Conservation (phyloP, 2,888 invertebrate genomes). For the Eupithecia abbreviata region DNA sequence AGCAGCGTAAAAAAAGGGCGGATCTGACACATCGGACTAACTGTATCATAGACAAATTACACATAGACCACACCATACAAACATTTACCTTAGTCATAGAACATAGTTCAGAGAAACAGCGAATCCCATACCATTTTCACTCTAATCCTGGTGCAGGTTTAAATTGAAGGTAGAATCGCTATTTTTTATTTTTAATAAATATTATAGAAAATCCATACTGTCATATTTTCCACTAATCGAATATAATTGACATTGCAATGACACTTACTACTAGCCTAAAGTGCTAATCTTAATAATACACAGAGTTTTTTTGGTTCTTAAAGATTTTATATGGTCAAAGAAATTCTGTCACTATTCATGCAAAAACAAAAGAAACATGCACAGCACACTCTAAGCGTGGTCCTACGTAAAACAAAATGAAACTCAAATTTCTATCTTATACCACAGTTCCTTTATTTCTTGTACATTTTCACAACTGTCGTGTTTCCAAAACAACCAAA, state of each 20-base stretch:
- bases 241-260: conserved; percentile 84
- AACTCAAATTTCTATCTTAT: conserved; percentile 74
- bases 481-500: conserved; percentile 69
- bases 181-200: conserved; percentile 62
- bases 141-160: conserved; percentile 57
- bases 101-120: conserved; percentile 57
- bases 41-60: conserved; percentile 64
- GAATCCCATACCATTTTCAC: conserved; percentile 52
- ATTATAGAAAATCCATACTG: conserved; percentile 78
- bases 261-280: conserved; percentile 82
- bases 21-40: conserved; percentile 51
- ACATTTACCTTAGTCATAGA: conserved; percentile 66
- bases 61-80: conserved; percentile 68
- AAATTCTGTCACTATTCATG: conserved; percentile 59
- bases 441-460: conserved; percentile 76
- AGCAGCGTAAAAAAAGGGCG: background rate
- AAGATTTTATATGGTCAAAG: conserved; percentile 58
- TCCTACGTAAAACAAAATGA: conserved; percentile 65
- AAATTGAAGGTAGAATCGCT: conserved; percentile 53
- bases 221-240: conserved; percentile 77
- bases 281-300: conserved; percentile 80
- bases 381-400: conserved; percentile 73
- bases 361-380: conserved; percentile 69
- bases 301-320: conserved; percentile 74
- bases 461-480: conserved; percentile 79